Base-by-base conservation (phyloP, 2,888 invertebrate species). In the Adela reaumurella region DNA sequence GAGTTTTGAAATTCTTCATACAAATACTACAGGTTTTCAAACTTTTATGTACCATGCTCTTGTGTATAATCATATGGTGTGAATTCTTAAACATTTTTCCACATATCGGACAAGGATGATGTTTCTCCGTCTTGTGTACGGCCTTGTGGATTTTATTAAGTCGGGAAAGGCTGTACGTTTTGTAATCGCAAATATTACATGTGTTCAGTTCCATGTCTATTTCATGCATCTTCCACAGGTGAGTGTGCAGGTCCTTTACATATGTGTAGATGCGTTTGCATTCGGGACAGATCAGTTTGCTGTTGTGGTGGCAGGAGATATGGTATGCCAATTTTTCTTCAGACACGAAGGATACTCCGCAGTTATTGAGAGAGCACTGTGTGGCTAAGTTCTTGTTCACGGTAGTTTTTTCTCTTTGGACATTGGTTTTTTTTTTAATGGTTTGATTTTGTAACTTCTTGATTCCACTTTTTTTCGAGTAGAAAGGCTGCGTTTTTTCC, bases 181-280 rank as follows among this genome's bases (percentile, higher is more conserved):
- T 89, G 60, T 86, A 90, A 24, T 83, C 83, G 61, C 92, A 92
- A 53, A 86, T 72, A 56, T 86, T 83, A 67, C 93, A 94, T 2
- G 86, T 82, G 46, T 86, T 88, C 44, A 94, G 66, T 60, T 92
- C 94, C 79, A 92, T 83, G 60, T 93, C 92, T 10, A 92, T 81
- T 45, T 82, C 77, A 63, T 94, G 93, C 0, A 71, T 61, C 46
- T 87, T 82, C 93, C 93, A 94, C 45, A 93, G 70, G 62, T 94
- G 94, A 2, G 87, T 84, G 52, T 89, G 87, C n/a, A 92, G 62
- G 0, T 82, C 77, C 56, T 86, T 85, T 81, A 90, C 89, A 8
- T 81, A 80, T 1, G 64, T 57, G 58, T 80, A 83, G 14, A 66
- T 59, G 51, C 73, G 72, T 1, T 76, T 69, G 64, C 92, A 92